Evolutionary conservation across 2,888 invertebrate genomes (phyloP), one percentile per base, ranked within the genome.

Genomic region (Tribolium freemani): DNA sequence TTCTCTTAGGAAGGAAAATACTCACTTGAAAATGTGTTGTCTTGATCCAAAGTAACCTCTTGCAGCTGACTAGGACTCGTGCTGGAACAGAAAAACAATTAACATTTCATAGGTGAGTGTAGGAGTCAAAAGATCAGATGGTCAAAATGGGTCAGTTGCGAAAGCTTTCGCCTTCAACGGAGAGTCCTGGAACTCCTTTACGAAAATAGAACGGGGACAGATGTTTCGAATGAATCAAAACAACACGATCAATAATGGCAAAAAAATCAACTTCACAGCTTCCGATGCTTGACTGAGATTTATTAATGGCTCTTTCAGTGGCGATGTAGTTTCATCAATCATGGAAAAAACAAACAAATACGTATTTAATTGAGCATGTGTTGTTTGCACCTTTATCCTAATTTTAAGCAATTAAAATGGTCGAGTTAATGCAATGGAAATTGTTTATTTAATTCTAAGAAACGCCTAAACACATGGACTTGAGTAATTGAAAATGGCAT

Each of bases 51-150:
- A 54, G 91, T 90, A 85, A 92, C 90, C 87, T 93, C 93, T 85
- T 92, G 91, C 73, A 92, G 86, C 82, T 91, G 91, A 75, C 92
- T 89, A 11, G 93, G 93, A 83, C 91, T 92, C 66, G 92, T 91
- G 83, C 93, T 93, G 90, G 58, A 90, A 90, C 72, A 78, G 78
- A 81, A 75, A 69, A 68, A 13, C 16, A 46, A 38, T 68, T 58
- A 68, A 48, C 20, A 63, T 63, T 31, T 10, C 45, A 46, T 31
- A 64, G 50, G 46, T 13, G 38, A 38, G 38, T 67, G 57, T 57
- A 44, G 53, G 64, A 64, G 10, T 21, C 20, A 11, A 60, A 48
- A 60, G 26, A 61, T 50, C 45, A 21, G 10, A 26, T 54, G 11
- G 38, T 13, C 48, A 30, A 67, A 67, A 58, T 69, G 60, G 57